Base-by-base conservation (phyloP, 2,888 invertebrate species). In the Heliconius charithonia region DNA sequence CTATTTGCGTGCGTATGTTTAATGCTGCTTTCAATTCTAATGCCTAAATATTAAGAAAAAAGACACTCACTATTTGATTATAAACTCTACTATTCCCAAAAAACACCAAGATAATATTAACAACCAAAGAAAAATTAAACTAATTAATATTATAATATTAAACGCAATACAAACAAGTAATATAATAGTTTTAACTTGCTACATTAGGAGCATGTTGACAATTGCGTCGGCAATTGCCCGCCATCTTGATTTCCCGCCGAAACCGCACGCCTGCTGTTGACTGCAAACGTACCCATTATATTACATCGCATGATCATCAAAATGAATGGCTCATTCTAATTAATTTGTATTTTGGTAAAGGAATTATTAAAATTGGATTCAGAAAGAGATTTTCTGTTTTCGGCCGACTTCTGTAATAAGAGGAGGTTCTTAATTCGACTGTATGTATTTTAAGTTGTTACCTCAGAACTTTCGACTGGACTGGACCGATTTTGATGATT, bases 241-340 rank as follows among this genome's bases (percentile, higher is more conserved):
- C 88, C 87, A 88, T 87, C 85, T 88, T 87, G 86, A 80, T 82
- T 81, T 84, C 82, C 83, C 85, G 84, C 81, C 83, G 82, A 84
- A 86, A 87, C 86, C 87, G 82, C 86, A 86, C 81, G 83, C 85
- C 84, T 85, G 86, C 82, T 82, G 83, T 78, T 85, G 85, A 84
- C 85, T 83, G 85, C 78, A 73, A 84, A 84, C 85, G 85, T 84
- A 85, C 85, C 84, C 84, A 81, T 82, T 85, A 85, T 86, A 84
- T 83, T 84, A 84, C 84, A 83, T 81, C 70, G 80, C 83, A 81
- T 81, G 80, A 81, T 79, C 82, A 80, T 80, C 82, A 76, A 82
- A 82, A 82, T 72, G 72, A 45, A 77, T 72, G 65, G 71, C 65
- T 29, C 25, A 77, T 32, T 71, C 27, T 65, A 75, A 77, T 59